Evolutionary conservation across 1,140 invertebrate genomes (phyloP), one percentile per base, ranked within the genome.

Genomic region (Pogonognathellus flavescens): DNA sequence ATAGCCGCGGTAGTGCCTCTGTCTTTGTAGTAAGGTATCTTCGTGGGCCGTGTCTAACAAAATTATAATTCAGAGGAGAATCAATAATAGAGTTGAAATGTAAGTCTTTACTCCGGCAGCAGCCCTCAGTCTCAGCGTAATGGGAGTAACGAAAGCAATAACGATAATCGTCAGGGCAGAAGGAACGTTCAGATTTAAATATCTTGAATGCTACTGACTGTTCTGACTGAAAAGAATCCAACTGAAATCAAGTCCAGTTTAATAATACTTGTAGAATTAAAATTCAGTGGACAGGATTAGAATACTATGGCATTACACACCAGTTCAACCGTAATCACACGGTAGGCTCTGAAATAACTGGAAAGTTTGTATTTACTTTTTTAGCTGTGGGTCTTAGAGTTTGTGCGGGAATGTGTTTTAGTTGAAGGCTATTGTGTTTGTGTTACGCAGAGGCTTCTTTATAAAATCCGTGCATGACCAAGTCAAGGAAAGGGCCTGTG

Each of bases 81-180:
- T 76, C 70, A 50, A 76, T 76, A 76, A 76, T 76, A 76, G 31
- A 76, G 70, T 49, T 72, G 66, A 25, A 72, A 72, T 49, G 49
- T 31, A 49, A 18, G 14, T 76, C 22, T 41, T 14, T 11, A 3
- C 14, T 70, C 14, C 59, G 22, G 53, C 11, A 57, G 53, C 53
- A 57, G 53, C 9, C 66, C 22, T 70, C 22, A 8, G 31, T 16
- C 22, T 14, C 16, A 11, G 0, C n/a, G 16, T 76, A 50, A 76
- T 50, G 70, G 41, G 70, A 76, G 70, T 16, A 76, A 41, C 31
- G 41, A 50, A 22, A 76, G 41, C 41, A 76, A 76, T 76, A 76
- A 76, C 70, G 41, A 76, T 76, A 76, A 76, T 76, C 41, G 70
- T 76, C 31, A 41, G 31, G 22, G 25, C 41, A 18, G 25, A 50